phyloP scores from a whole-genome alignment of 2,888 invertebrate genomes.

The Augochlorella aurata region DNA sequence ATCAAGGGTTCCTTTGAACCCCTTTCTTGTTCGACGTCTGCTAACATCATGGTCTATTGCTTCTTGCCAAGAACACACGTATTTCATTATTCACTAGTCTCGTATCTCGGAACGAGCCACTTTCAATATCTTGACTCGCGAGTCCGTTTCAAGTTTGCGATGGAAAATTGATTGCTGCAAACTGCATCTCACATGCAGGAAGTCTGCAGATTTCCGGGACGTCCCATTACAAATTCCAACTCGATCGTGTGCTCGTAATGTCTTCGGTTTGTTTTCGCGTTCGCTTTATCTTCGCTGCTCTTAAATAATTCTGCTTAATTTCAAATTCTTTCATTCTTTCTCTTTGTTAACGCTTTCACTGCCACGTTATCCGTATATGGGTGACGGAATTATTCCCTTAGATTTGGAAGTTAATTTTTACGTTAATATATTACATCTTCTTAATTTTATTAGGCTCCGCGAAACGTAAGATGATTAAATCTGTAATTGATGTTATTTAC shows the following conservation, averaged over 20 bases:
- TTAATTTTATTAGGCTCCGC: background rate
- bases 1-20: background rate
- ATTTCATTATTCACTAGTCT: slow-evolving; percentile 26
- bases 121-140: slow-evolving; percentile 3
- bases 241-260: background rate
- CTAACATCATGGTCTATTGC: slow-evolving; percentile 20
- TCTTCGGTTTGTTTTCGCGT: background rate
- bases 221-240: background rate
- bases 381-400: too few relatives aligned
- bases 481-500: too few relatives aligned
- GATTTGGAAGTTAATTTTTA: too few relatives aligned
- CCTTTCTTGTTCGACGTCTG: slow-evolving; percentile 9
- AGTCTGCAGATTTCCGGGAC: background rate
- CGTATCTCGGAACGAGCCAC: slow-evolving; percentile 21
- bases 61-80: background rate
- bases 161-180: background rate
- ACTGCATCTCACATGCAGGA: background rate
- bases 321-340: background rate
- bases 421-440: background rate
- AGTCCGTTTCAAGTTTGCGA: background rate
- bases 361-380: too few relatives aligned
- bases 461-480: background rate
- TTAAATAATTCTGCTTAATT: background rate
- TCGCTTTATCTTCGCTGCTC: background rate
- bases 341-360: background rate